Base-by-base conservation (phyloP, 2,797 vertebrate species). In the Rhabdophis nuchalis region DNA sequence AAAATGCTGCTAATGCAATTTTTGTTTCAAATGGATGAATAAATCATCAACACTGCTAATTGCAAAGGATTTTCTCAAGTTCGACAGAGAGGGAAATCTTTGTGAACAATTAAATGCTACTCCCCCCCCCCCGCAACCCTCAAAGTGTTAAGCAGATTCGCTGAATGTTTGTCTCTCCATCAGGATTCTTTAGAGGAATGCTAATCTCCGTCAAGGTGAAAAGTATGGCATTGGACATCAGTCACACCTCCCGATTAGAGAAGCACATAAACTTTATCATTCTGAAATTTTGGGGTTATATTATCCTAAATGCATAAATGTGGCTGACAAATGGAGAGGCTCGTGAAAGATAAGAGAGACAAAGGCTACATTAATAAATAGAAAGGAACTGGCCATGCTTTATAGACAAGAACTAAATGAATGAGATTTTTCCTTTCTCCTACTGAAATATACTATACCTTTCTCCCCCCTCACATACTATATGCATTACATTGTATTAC, bases 131-230 rank as follows among this genome's bases (percentile, higher is more conserved):
- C 14, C 46, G 7, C 46, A 8, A n/a, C n/a, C n/a, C n/a, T n/a
- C n/a, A n/a, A n/a, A 23, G 18, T 57, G 50, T 41, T 56, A 86
- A 86, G 41, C 85, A 50, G 82, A 12, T 58, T 57, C 32, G 27
- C 52, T 77, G 29, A 50, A 41, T 29, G 52, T 36, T 12, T 86
- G 54, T 36, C 89, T 87, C 86, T 90, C 18, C 11, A 1, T 54
- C 50, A 58, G 89, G 41, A 32, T 90, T 91, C 50, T 82, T 77
- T 54, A 56, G 53, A 88, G n/a, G 27, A 52, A 85, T 88, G 72
- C 56, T 91, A 89, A 89, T 93, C 36, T 86, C 57, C 32, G 57
- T 46, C 86, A 93, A 93, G 89, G 92, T 90, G 89, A 86, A 88
- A 36, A 53, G 13, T 72, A 36, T 64, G 52, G 89, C 89, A 91